Conservation (phyloP, 2,113 vertebrate species). For the Paramormyrops kingsleyae region DNA sequence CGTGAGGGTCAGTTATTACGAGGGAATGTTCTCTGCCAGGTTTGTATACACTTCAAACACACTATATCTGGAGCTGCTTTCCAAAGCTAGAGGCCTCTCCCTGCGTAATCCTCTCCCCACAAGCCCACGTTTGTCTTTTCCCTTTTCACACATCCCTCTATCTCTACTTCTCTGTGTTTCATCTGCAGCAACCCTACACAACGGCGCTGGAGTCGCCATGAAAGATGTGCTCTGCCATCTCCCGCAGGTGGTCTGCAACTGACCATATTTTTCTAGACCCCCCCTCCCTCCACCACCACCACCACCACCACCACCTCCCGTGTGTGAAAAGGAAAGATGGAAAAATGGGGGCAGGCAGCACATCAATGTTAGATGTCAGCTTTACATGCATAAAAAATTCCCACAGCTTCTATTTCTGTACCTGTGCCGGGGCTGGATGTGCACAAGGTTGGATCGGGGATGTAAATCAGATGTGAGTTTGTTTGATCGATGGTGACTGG, state of each 20-base stretch:
- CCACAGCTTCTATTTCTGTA: neutral
- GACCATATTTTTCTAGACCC: neutral
- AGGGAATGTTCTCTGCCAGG: neutral
- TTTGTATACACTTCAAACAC: neutral
- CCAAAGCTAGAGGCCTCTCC: neutral
- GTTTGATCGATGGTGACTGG: constrained; percentile 2
- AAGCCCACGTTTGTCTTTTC: neutral
- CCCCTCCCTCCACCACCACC: neutral
- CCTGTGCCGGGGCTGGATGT: neutral
- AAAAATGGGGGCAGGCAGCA: neutral
- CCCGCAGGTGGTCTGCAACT: neutral
- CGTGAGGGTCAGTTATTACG: neutral
- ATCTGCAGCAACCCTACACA: neutral
- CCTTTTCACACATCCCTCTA: neutral
- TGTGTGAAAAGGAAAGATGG: neutral
- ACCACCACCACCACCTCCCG: neutral
- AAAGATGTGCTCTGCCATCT: neutral
- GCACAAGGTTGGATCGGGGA: constrained; percentile 8
- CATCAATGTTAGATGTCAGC: neutral
- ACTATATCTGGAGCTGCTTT: neutral
- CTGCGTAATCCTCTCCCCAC: neutral
- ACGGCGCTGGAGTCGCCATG: neutral
- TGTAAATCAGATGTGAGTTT: constrained; percentile 18
- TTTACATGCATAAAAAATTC: neutral
- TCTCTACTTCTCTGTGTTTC: neutral